Base-by-base conservation (phyloP, 1,140 invertebrate genomes). In the Pseudomyrmex flavicornis region DNA sequence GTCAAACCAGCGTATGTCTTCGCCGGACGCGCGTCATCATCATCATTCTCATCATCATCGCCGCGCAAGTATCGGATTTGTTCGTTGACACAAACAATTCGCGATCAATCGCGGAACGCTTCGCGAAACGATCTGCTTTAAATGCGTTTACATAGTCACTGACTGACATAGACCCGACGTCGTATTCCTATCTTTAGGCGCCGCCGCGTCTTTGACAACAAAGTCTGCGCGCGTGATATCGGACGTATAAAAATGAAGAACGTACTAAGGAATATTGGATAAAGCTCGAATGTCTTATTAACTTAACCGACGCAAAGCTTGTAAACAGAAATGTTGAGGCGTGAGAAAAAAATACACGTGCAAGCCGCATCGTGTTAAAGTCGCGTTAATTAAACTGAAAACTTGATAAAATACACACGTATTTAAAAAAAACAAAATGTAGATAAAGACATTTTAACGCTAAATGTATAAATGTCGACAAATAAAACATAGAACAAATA, bases 151-250 rank as follows among this genome's bases (percentile, higher is more conserved):
- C 76, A 72, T 35, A 72, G 76, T 59, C 56, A 80, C 20, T 61
- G 76, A 80, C 66, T 70, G 76, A 80, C 76, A 77, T 56, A 80
- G 76, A 80, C 66, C 66, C 52, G 44, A 80, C 52, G 61, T 65
- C 22, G 74, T 26, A 7, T 20, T 69, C 65, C 74, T 59, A 70
- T 70, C 76, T 72, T 80, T 59, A 72, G 76, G 76, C 66, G 75
- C 52, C 35, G 75, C 63, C 4, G 52, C 17, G 65, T 70, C 65
- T 79, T 80, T 17, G 76, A 80, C 54, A 35, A 79, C 46, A 59
- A 80, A 72, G 44, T 3, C 1, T 13, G 44, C 22, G 15, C 22
- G 20, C 8, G 20, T 20, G 52, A 46, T 58, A 58, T 68, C 54
- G 35, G 3, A 70, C 48, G 26, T 72, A 50, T 48, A 35, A 79